A percentile compares a stretch with the other conserved stretches of the same genome.
Conservation (phyloP, 2,113 vertebrate species). For the Oryzias javanicus region DNA sequence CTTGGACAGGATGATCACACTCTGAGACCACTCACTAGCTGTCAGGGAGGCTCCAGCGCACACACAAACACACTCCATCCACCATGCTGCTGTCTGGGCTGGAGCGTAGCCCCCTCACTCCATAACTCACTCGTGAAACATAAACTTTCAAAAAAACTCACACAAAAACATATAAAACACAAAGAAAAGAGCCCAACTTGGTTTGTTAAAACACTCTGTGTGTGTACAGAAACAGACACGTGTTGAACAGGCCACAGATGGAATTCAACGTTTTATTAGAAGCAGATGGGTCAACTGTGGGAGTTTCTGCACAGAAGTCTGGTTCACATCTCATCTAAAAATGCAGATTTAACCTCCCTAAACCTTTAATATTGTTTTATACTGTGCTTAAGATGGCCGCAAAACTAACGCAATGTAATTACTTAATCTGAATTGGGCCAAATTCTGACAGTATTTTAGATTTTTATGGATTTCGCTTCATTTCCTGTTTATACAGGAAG, state of each 20-base stretch:
- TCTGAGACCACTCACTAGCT: conserved; percentile 53
- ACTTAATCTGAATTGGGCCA: too few species aligned
- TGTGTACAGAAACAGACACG: conserved; percentile 30
- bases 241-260: conserved; percentile 40
- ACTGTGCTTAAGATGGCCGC: too few species aligned
- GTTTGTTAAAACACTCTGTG: conserved; percentile 22
- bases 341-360: conserved; percentile 3
- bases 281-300: conserved; percentile 53
- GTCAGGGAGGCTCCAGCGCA: conserved; percentile 25
- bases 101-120: conserved; percentile 5
- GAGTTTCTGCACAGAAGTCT: conserved; percentile 13
- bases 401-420: too few species aligned
- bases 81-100: conserved; percentile 11
- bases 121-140: conserved; percentile 23
- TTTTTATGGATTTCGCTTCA: too few species aligned
- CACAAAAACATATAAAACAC: conserved; percentile 8
- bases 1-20: conserved; percentile 51
- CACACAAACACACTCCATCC: conserved; percentile 10
- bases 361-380: background rate
- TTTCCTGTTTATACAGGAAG: too few species aligned
- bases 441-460: too few species aligned
- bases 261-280: conserved; percentile 51
- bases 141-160: background rate
- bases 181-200: conserved; percentile 9
- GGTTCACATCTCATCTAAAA: conserved; percentile 13